phyloP scores from a whole-genome alignment of 1,140 invertebrate species.

The Mylabris phalerata region DNA sequence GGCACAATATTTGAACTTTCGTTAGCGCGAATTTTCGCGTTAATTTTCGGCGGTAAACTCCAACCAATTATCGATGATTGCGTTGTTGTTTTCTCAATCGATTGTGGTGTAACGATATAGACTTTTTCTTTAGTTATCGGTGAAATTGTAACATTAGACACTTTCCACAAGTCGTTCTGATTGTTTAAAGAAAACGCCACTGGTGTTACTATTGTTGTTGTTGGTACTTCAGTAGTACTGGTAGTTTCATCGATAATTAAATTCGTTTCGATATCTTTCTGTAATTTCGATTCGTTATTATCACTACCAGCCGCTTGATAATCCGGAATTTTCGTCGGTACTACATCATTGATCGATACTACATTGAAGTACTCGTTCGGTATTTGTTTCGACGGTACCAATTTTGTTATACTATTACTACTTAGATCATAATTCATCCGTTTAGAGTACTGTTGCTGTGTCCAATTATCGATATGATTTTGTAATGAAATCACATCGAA shows the following conservation, averaged over 20 bases:
- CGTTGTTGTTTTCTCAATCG: slow-evolving; percentile 30
- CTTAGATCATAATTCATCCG: slow-evolving; percentile 27
- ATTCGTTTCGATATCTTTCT: slow-evolving; percentile 33
- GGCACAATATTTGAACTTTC: slow-evolving; percentile 46
- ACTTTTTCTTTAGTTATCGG: slow-evolving; percentile 65
- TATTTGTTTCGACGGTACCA: slow-evolving; percentile 62
- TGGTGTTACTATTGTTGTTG: slow-evolving; percentile 17
- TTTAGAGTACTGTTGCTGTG: slow-evolving; percentile 64
- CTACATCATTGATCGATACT: slow-evolving; percentile 29
- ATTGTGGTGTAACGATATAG: slow-evolving; percentile 68
- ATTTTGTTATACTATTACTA: slow-evolving; percentile 49
- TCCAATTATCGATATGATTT: slow-evolving; percentile 79
- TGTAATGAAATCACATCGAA: slow-evolving; percentile 67
- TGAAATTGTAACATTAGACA: slow-evolving; percentile 56
- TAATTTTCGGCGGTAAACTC: slow-evolving; percentile 33
- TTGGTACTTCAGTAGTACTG: slow-evolving; percentile 31
- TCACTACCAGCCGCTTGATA: slow-evolving; percentile 53
- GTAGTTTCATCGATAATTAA: slow-evolving; percentile 27
- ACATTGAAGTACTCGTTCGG: slow-evolving; percentile 70
- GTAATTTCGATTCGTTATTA: slow-evolving; percentile 42
- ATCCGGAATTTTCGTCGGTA: slow-evolving; percentile 30
- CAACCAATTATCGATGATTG: slow-evolving; percentile 22
- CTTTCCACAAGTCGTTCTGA: slow-evolving; percentile 48
- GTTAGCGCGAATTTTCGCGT: slow-evolving; percentile 28
- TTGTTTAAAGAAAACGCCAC: background rate